Base-by-base conservation (phyloP, 2,797 vertebrate genomes). In the Rhincodon typus region DNA sequence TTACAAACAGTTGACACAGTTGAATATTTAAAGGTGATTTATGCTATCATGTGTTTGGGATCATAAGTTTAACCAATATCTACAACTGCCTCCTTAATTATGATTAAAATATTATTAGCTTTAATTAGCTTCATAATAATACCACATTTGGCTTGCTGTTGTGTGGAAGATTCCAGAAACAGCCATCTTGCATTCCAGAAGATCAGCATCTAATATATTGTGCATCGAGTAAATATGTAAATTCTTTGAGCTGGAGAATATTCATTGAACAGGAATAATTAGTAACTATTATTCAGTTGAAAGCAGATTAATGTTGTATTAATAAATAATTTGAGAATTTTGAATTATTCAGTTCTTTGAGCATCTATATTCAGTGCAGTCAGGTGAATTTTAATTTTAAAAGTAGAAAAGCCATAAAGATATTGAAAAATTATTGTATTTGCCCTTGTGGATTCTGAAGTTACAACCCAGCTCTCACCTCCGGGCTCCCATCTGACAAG, bases 141-240 rank as follows among this genome's bases (percentile, higher is more conserved):
- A 7, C 17, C 62, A 42, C 90, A 93, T 93, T 66, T 67, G 27
- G 25, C 57, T 88, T 88, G 21, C 27, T 34, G 90, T 67, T 8
- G 34, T 67, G 62, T 21, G 90, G n/a, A 42, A 93, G n/a, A 93
- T 42, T 93, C 66, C n/a, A 93, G 90, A 93, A 93, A 93, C 66
- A 42, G n/a, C 23, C 90, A 93, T 67, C 69, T 93, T 69, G 90
- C n/a, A 93, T 69, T 93, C 66, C 69, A 21, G 90, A 42, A 69
- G 38, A 7, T 42, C n/a, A 93, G 5, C 38, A 17, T 7, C 21
- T 91, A 91, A 66, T 23, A n/a, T 91, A 8, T 23, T 38, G 4
- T 38, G 62, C n/a, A 93, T 38, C 10, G 25, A 69, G n/a, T 69
- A 42, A 93, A 93, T 69, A 38, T 67, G 90, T 38, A 69, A 93